Evolutionary conservation across 2,888 invertebrate species (phyloP).

Genomic region (Tinea semifulvella): DNA sequence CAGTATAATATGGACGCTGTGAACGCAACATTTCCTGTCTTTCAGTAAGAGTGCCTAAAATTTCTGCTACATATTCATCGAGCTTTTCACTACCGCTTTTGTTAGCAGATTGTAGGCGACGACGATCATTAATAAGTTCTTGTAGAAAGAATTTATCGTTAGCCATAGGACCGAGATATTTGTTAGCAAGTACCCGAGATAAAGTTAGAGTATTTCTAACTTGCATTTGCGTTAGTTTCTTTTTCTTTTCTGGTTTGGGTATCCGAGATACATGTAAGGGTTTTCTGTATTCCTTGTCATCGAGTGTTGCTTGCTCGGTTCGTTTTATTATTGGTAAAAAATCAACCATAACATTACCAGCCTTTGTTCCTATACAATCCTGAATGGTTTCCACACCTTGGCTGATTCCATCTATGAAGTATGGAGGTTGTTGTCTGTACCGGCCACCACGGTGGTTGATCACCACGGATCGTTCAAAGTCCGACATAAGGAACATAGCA

Average conservation of each 20-base stretch:
- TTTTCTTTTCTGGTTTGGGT: constrained; percentile 35
- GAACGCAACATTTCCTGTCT: constrained; percentile 53
- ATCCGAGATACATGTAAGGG: constrained; percentile 42
- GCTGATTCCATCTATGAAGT: constrained; percentile 55
- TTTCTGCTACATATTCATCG: constrained; percentile 34
- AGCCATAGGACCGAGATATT: constrained; percentile 59
- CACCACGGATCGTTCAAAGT: constrained; percentile 55
- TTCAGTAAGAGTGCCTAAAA: constrained; percentile 42
- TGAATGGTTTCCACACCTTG: constrained; percentile 56
- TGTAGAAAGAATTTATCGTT: constrained; percentile 56
- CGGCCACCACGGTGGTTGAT: constrained; percentile 49
- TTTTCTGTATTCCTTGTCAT: constrained; percentile 34
- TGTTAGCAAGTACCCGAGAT: constrained; percentile 53
- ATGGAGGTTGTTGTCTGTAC: constrained; percentile 44
- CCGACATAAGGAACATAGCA: constrained; percentile 56
- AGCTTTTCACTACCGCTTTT: constrained; percentile 37
- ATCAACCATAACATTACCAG: constrained; percentile 51
- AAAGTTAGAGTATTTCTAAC: constrained; percentile 44
- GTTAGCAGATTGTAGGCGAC: constrained; percentile 47
- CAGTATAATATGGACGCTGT: constrained; percentile 53
- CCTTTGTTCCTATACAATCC: constrained; percentile 53
- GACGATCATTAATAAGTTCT: constrained; percentile 37
- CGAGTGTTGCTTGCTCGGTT: constrained; percentile 31
- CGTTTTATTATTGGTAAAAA: constrained; percentile 52
- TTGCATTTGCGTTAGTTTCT: constrained; percentile 52